Percentiles rank a stretch among this genome's conserved stretches.
Conservation (phyloP, 2,888 invertebrate species). For the Thera obeliscata region DNA sequence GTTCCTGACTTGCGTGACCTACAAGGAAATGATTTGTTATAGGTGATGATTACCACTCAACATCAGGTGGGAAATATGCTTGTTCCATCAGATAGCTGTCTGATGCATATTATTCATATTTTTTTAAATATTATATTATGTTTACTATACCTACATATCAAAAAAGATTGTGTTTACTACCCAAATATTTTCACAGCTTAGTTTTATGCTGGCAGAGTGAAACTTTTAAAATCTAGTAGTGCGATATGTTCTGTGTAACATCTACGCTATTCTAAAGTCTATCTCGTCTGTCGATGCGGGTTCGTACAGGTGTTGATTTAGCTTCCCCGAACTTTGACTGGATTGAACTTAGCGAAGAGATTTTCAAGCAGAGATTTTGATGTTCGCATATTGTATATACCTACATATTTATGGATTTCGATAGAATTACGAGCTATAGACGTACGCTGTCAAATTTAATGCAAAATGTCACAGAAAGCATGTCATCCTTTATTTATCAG, state of each 20-base stretch:
- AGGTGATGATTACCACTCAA: no score
- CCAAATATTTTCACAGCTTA: no score
- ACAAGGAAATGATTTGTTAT: no score
- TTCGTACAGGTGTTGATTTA: slow-evolving; percentile 35
- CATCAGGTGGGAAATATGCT: no score
- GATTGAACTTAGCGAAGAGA: slow-evolving; percentile 21
- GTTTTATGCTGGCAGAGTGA: slow-evolving; percentile 1
- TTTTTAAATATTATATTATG: no score
- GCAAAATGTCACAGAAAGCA: slow-evolving; percentile 8
- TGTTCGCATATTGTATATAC: background rate
- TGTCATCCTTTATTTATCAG: slow-evolving; percentile 20
- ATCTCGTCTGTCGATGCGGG: slow-evolving; percentile 18
- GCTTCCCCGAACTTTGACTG: slow-evolving; percentile 31
- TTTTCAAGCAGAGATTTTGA: slow-evolving; percentile 9
- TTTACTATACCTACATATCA: no score
- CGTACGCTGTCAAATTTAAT: background rate
- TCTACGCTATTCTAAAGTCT: slow-evolving; percentile 7
- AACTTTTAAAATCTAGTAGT: background rate
- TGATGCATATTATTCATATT: no score
- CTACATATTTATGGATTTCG: slow-evolving; percentile 7
- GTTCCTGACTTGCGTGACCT: no score
- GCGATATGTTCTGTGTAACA: background rate
- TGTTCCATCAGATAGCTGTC: no score
- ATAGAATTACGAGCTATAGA: background rate
- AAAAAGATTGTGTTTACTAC: no score